Evolutionary conservation across 1,140 invertebrate genomes (phyloP).

Genomic region (Bombus consobrinus): DNA sequence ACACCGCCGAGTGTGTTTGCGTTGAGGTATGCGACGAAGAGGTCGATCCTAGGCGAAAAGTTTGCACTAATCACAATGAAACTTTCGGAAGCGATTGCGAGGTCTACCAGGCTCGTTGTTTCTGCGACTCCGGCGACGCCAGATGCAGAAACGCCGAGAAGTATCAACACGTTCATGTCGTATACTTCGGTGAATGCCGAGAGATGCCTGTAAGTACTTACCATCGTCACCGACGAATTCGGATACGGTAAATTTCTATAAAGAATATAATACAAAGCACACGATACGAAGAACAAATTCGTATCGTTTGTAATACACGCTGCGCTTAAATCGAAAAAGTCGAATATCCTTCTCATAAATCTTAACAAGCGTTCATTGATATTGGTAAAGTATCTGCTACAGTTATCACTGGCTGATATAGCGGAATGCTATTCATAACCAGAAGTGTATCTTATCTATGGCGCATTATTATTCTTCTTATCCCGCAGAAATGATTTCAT

Average conservation of each 20-base stretch:
- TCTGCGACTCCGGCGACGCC: constrained; percentile 90
- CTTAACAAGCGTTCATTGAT: background rate
- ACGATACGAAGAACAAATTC: background rate
- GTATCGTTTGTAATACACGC: background rate
- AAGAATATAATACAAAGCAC: no score
- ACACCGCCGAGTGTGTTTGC: constrained; percentile 92
- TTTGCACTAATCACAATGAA: constrained; percentile 96
- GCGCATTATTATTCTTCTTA: background rate
- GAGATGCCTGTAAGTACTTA: constrained; percentile 87
- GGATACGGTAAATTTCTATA: background rate
- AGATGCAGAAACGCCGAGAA: constrained; percentile 87
- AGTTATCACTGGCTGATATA: constrained; percentile 5
- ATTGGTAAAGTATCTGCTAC: background rate
- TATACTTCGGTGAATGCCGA: constrained; percentile 94
- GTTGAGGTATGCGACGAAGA: constrained; percentile 92
- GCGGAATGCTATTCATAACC: background rate
- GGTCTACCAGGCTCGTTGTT: constrained; percentile 94
- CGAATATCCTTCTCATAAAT: background rate
- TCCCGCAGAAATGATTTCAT: background rate
- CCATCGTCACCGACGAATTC: background rate
- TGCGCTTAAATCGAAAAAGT: background rate
- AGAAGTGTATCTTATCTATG: constrained; percentile 17
- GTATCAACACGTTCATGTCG: constrained; percentile 95
- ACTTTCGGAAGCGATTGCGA: constrained; percentile 97
- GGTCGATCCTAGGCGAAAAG: constrained; percentile 90